phyloP scores from a whole-genome alignment of 2,797 vertebrate species.

The Xenops minutus region DNA sequence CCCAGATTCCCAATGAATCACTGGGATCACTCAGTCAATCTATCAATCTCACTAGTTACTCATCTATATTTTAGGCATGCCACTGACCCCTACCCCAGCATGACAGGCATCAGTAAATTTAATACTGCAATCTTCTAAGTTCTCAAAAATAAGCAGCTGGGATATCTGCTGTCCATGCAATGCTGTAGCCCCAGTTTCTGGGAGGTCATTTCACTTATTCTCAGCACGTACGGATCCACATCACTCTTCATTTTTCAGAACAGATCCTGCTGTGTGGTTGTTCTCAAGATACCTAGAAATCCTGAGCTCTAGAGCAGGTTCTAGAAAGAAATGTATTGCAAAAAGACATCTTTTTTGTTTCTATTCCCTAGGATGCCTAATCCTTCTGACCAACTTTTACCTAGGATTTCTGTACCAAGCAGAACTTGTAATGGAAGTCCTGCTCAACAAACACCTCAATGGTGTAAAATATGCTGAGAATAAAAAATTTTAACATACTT shows the following conservation, averaged over 20 bases:
- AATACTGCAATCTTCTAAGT: background rate
- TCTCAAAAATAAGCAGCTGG: background rate
- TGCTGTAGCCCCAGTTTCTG: background rate
- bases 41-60: background rate
- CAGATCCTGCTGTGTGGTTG: fast-evolving
- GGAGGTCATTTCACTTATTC: background rate
- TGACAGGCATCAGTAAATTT: background rate
- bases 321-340: background rate
- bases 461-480: background rate
- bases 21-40: background rate
- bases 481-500: background rate
- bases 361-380: background rate
- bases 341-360: background rate
- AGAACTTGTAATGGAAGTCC: background rate
- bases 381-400: background rate
- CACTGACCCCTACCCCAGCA: background rate
- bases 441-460: background rate
- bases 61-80: background rate
- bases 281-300: background rate
- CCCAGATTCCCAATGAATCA: background rate
- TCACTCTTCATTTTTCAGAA: background rate
- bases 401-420: background rate
- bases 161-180: background rate
- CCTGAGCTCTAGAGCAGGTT: background rate
- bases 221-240: background rate